A percentile compares a stretch with the other conserved stretches of the same genome.
These are phyloP conservation scores for Bombyx mandarina DNA, from an alignment of 1,140 invertebrate species.

Conservation along the genomic window DNA sequence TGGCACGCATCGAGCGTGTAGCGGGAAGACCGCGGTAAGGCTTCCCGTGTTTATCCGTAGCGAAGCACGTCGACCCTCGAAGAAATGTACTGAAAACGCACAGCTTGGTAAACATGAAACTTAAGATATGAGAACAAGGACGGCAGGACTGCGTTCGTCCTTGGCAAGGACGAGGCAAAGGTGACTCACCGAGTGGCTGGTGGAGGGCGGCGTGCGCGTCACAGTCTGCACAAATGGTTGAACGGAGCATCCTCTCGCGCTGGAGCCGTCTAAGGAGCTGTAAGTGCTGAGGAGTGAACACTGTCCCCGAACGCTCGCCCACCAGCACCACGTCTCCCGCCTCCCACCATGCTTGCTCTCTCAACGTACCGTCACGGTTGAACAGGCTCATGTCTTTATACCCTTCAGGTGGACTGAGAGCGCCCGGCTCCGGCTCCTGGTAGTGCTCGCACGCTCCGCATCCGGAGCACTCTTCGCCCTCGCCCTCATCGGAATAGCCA, in stretches of 20 bases:
- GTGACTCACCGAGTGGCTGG: slow-evolving; percentile 80
- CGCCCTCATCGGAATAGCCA: slow-evolving; percentile 81
- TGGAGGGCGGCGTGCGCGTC: slow-evolving; percentile 84
- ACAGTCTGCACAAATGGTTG: slow-evolving; percentile 72
- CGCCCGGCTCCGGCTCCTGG: slow-evolving; percentile 80
- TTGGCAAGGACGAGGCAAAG: slow-evolving; percentile 44
- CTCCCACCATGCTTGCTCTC: slow-evolving; percentile 71
- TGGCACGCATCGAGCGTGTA: slow-evolving; percentile 2
- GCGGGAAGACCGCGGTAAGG: slow-evolving; percentile 15
- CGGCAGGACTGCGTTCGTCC: slow-evolving; percentile 81
- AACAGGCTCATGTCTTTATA: slow-evolving; percentile 82
- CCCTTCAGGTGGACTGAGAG: slow-evolving; percentile 87
- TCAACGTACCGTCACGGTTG: slow-evolving; percentile 60
- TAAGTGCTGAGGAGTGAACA: slow-evolving; percentile 74
- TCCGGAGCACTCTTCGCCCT: slow-evolving; percentile 81
- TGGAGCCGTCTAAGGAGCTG: slow-evolving; percentile 73
- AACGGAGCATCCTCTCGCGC: slow-evolving; percentile 76
- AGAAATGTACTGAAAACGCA: slow-evolving; percentile 4
- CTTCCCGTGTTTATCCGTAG: slow-evolving; percentile 17
- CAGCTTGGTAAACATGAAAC: slow-evolving; percentile 20
- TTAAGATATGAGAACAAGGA: slow-evolving; percentile 35
- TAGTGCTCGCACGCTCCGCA: slow-evolving; percentile 73
- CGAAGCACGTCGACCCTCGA: not conserved
- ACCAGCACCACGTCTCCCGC: slow-evolving; percentile 69
- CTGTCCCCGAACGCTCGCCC: slow-evolving; percentile 72